Evolutionary conservation across 2,113 vertebrate species (phyloP), one percentile per base, ranked within the genome.

Genomic region (Zapornia atra): DNA sequence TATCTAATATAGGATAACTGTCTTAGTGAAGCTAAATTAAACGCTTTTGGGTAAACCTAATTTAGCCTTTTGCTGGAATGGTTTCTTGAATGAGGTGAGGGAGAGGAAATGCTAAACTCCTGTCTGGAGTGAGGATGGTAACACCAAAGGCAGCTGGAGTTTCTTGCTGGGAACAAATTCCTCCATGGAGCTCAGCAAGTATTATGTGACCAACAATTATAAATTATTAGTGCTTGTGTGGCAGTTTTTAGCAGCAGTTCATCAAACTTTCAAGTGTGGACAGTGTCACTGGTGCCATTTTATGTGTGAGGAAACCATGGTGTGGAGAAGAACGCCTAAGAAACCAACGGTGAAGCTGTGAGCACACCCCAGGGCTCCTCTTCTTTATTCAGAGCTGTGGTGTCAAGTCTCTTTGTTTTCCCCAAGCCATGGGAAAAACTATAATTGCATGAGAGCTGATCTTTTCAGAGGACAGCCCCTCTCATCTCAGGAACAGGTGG

Each of bases 1-100:
- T 79, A 54, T 94, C 71, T 95, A 90, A 92, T 86, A 90, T 48
- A 84, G 87, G 68, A 82, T 94, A 95, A 84, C 82, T 95, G 89
- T 95, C 94, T 78, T 88, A 73, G 53, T 38, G 80, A 78, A 94
- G 36, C 33, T 85, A 89, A 94, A 97, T 88, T 36, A 92, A 95
- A 94, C 82, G 59, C 36, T 89, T 96, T 94, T 66, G 81, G 70
- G 59, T 91, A 94, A 96, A 95, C 72, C 90, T 86, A 70, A 88
- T 96, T 95, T 88, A 40, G n/a, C 28, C 15, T 91, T 56, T 88
- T 91, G 33, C 69, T 79, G 79, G 59, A 82, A 53, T 4, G 4
- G 12, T 82, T 95, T 97, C 40, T 44, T 34, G 73, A 91, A 76
- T 64, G 70, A 92, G 20, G 29, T 71, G 38, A 72, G 40, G 36